These are phyloP conservation scores for Polydesmus complanatus DNA, from an alignment of 2,888 invertebrate genomes.

Conservation along the genomic window DNA sequence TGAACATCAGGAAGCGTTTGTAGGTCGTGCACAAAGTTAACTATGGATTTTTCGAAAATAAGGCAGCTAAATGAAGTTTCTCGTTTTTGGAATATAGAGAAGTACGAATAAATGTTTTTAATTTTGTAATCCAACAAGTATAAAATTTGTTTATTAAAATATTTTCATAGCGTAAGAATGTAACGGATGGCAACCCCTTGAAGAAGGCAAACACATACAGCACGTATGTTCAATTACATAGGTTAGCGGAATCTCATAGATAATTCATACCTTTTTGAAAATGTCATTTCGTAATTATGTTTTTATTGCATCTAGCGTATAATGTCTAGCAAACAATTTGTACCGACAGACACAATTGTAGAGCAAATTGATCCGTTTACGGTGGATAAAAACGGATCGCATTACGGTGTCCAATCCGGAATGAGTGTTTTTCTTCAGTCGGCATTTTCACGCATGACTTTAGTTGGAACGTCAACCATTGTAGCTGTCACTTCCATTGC, in stretches of 20 bases:
- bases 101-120: too few species aligned
- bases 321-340: neutral
- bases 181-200: neutral
- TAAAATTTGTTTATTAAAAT: too few species aligned
- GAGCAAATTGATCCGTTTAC: neutral
- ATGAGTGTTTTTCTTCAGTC: conserved; percentile 3
- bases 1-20: too few species aligned
- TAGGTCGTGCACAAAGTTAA: too few species aligned
- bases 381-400: neutral
- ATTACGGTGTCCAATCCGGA: neutral
- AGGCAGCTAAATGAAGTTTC: too few species aligned
- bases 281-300: neutral
- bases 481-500: conserved; percentile 5
- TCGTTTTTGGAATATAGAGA: too few species aligned
- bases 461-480: conserved; percentile 9
- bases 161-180: too few species aligned
- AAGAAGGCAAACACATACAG: neutral
- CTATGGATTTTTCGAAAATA: too few species aligned
- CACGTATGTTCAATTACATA: neutral
- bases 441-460: conserved; percentile 2
- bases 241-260: neutral
- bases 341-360: neutral
- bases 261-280: neutral
- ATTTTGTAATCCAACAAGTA: too few species aligned
- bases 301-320: neutral